These are phyloP conservation scores for Protomyctophum bolini DNA, from an alignment of 2,113 vertebrate species.

Conservation along the genomic window DNA sequence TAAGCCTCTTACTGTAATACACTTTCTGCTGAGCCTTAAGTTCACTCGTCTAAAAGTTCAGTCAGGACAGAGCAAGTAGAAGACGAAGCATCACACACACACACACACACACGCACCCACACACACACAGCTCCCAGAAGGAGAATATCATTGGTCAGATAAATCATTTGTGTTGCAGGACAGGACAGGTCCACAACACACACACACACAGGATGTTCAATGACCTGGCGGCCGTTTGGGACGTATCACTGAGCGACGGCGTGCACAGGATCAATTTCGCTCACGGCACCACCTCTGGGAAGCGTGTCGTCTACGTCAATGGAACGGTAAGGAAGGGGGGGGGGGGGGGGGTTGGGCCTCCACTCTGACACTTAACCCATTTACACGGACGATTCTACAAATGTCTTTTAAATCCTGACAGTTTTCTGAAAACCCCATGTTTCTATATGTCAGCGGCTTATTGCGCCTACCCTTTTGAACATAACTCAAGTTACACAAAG, in stretches of 20 bases:
- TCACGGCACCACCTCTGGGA: slow-evolving; percentile 94
- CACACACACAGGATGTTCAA: slow-evolving; percentile 86
- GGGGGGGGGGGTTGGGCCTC: not conserved
- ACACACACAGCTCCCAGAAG: not conserved
- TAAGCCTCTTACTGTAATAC: slow-evolving; percentile 76
- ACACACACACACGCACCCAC: not conserved
- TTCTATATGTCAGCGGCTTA: no score
- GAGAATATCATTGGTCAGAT: not conserved
- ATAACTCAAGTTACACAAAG: no score
- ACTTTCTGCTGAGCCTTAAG: slow-evolving; percentile 37
- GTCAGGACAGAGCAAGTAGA: not conserved
- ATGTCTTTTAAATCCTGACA: no score
- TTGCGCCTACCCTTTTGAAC: no score
- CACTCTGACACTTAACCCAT: not conserved
- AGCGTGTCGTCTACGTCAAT: slow-evolving; percentile 88
- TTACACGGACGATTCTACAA: no score
- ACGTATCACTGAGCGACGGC: slow-evolving; percentile 91
- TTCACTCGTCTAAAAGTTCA: slow-evolving; percentile 4
- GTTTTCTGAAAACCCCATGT: no score
- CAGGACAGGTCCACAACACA: no score
- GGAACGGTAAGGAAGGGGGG: slow-evolving; percentile 82
- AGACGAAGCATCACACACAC: not conserved
- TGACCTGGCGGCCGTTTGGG: slow-evolving; percentile 87
- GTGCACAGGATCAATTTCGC: slow-evolving; percentile 92
- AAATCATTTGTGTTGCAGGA: no score